phyloP scores from a whole-genome alignment of 2,113 vertebrate species.

The Formicarius rufipectus region DNA sequence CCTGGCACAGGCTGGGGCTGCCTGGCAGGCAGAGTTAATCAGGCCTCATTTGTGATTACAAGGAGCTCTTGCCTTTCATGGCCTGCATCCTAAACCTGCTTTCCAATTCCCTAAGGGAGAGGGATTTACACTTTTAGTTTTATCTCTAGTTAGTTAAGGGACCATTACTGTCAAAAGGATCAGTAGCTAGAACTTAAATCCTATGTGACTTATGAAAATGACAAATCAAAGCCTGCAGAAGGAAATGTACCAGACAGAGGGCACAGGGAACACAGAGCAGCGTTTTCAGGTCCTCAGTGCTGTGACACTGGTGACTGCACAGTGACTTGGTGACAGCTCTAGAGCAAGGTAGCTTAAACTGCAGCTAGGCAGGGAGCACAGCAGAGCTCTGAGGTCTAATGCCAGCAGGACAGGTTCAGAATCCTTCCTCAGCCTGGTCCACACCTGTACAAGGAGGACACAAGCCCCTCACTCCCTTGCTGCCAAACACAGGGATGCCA shows the following conservation, averaged over 20 bases:
- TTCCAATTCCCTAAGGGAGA: slow-evolving; percentile 27
- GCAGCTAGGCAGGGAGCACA: neutral
- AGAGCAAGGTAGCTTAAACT: neutral
- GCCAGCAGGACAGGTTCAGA: neutral
- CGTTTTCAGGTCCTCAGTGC: neutral
- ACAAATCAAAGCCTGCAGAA: neutral
- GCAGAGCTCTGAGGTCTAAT: neutral
- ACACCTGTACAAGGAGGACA: neutral
- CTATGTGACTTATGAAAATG: neutral
- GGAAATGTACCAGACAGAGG: neutral
- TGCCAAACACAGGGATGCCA: neutral
- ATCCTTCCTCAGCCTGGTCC: neutral
- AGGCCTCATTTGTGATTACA: neutral
- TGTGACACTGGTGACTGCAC: neutral
- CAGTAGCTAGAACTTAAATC: slow-evolving; percentile 38
- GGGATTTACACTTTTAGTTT: slow-evolving; percentile 52
- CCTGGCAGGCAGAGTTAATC: neutral
- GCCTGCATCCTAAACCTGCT: slow-evolving; percentile 42
- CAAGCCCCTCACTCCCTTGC: neutral
- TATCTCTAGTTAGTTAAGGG: slow-evolving; percentile 47
- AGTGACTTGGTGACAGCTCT: neutral
- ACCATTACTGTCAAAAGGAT: slow-evolving; percentile 59
- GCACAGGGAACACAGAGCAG: no score
- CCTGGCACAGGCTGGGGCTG: neutral
- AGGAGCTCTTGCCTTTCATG: slow-evolving; percentile 18